Evolutionary conservation across 1,140 invertebrate species (phyloP).

Genomic region (Bombus affinis): DNA sequence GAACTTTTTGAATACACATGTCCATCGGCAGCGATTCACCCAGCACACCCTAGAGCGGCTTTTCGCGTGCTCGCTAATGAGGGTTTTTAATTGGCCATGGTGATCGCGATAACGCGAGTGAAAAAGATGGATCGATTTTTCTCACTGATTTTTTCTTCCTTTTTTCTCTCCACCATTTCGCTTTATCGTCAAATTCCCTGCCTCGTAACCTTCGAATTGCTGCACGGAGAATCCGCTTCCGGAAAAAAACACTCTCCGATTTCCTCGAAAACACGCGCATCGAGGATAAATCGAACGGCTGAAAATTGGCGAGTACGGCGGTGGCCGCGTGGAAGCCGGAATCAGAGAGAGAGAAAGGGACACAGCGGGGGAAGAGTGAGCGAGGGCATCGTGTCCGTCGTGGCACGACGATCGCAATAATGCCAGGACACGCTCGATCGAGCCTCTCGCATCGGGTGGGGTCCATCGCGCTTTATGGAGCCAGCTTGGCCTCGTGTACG

Average conservation of each 20-base stretch:
- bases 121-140: background rate
- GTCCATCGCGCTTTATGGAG: constrained; percentile 64
- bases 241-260: background rate
- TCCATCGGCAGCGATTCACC: background rate
- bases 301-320: no score
- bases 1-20: constrained; percentile 37
- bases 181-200: no score
- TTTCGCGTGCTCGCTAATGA: constrained; percentile 12
- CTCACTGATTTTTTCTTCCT: no score
- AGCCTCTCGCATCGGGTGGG: constrained; percentile 61
- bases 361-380: background rate
- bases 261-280: background rate
- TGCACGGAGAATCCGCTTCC: background rate
- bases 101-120: background rate
- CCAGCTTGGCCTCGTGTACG: constrained; percentile 25
- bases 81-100: constrained; percentile 18
- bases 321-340: background rate
- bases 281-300: background rate
- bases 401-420: constrained; percentile 68
- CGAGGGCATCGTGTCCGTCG: constrained; percentile 55
- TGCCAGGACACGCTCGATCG: constrained; percentile 68
- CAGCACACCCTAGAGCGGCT: background rate
- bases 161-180: background rate
- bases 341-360: background rate
- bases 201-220: background rate